A percentile compares a stretch with the other conserved stretches of the same genome.
Evolutionary conservation across 2,113 vertebrate genomes (phyloP).

Genomic region (Glaucidium brasilianum): DNA sequence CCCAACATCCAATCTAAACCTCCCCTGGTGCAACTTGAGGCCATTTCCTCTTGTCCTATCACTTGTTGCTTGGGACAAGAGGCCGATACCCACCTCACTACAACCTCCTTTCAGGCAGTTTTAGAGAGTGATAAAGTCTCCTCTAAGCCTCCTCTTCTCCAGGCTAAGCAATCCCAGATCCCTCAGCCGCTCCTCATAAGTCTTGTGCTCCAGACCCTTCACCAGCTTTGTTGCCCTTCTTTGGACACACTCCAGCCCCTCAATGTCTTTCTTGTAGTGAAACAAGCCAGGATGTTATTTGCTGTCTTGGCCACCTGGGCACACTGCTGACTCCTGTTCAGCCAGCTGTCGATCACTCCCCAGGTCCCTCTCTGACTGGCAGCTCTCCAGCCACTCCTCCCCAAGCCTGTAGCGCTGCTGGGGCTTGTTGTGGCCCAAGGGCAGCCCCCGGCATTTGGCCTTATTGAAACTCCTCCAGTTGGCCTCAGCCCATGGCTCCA

Average conservation of each 20-base stretch:
- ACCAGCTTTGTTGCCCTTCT: background rate
- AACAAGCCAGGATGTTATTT: background rate
- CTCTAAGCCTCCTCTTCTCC: background rate
- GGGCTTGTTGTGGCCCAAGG: background rate
- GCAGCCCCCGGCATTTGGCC: background rate
- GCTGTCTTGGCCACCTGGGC: background rate
- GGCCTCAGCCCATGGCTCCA: background rate
- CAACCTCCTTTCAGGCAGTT: background rate
- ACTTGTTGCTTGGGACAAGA: background rate
- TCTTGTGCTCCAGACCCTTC: background rate
- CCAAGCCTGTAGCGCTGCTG: background rate
- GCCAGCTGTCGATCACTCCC: background rate
- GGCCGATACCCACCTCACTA: too few relatives aligned
- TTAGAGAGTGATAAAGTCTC: background rate
- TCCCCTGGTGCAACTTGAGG: background rate
- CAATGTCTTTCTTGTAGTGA: background rate
- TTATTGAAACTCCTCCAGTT: background rate
- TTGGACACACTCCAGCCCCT: background rate
- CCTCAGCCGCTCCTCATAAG: background rate
- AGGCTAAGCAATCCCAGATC: background rate
- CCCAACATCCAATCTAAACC: background rate
- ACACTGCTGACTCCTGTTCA: background rate
- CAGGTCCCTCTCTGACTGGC: background rate
- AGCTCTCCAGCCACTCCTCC: background rate
- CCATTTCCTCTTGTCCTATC: background rate